These are phyloP conservation scores for Schizothorax lantsangensis DNA, from an alignment of 2,797 vertebrate species.

Conservation along the genomic window DNA sequence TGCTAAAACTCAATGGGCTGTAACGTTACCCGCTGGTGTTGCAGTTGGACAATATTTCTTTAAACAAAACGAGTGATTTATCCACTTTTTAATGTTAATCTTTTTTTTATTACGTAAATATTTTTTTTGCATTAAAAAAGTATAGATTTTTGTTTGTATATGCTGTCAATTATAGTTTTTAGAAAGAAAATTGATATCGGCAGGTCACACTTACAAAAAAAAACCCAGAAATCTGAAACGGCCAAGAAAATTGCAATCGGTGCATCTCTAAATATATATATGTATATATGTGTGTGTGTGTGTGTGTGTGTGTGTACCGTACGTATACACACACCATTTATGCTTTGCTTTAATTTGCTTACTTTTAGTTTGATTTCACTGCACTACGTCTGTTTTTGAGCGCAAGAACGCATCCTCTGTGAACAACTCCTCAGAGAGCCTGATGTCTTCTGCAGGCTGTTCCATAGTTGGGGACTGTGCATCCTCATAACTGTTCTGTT, in stretches of 20 bases:
- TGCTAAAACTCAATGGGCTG: too few relatives aligned
- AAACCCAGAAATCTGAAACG: too few relatives aligned
- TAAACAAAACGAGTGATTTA: neutral
- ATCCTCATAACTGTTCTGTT: conserved; percentile 24
- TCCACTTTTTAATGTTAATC: too few relatives aligned
- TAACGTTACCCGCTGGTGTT: neutral
- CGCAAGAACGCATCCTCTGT: neutral
- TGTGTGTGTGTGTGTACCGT: too few relatives aligned
- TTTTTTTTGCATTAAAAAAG: too few relatives aligned
- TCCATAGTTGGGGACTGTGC: neutral
- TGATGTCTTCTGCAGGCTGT: conserved; percentile 18
- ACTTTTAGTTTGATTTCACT: neutral
- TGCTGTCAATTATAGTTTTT: too few relatives aligned
- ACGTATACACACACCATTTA: neutral
- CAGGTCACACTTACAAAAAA: too few relatives aligned
- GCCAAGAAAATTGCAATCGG: too few relatives aligned
- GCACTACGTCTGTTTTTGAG: conserved; percentile 11
- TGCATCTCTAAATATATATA: too few relatives aligned
- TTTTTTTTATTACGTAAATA: neutral
- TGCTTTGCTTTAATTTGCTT: neutral
- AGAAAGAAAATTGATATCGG: too few relatives aligned
- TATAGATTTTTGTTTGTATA: too few relatives aligned
- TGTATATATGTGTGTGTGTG: too few relatives aligned
- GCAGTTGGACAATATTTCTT: neutral
- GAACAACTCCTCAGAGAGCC: conserved; percentile 14